Evolutionary conservation across 2,113 vertebrate species (phyloP), one percentile per base, ranked within the genome.

Genomic region (Seriola aureovittata): DNA sequence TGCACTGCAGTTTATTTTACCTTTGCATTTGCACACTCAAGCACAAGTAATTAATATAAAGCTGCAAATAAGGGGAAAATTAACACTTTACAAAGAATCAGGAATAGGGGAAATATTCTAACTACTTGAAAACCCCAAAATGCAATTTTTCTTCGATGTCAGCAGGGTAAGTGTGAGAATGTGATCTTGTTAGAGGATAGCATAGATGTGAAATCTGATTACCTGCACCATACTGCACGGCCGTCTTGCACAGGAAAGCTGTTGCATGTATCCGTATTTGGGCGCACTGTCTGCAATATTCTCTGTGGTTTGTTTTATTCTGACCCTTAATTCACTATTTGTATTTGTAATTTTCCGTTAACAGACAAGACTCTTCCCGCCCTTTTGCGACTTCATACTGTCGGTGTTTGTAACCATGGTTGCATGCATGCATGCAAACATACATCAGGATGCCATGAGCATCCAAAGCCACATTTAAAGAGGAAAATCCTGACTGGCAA

Each of bases 401-500:
- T 29, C 32, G 38, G 40, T 69, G 11, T 78, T 36, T 60, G 19
- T 29, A 8, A 57, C 68, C 17, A 59, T 10, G 73, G 59, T 54
- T 62, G 63, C 67, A 42, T 36, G 75, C 25, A 50, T 74, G 48
- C 62, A 50, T 64, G 81, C 13, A 14, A 52, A 48, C 57, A 52
- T 79, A 48, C 57, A 52, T 79, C 34, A 63, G 38, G 36, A 52
- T 55, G 44, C 62, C 66, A 21, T 2, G 4, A 52, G 38, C 38
- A 32, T 71, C 72, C 29, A 71, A 81, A 79, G 58, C 67, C 62
- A 70, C 78, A 55, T 78, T 63, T 6, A 58, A 68, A 63, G 54
- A 80, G 40, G 54, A 70, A 85, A 80, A 64, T 78, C 44, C 48
- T 36, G 25, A 57, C 88, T 83, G 84, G 79, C 77, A 67, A 36